Percentiles rank a stretch among this genome's conserved stretches.
Evolutionary conservation across 1,140 invertebrate genomes (phyloP).

Genomic region (Scaptomyza montana): DNA sequence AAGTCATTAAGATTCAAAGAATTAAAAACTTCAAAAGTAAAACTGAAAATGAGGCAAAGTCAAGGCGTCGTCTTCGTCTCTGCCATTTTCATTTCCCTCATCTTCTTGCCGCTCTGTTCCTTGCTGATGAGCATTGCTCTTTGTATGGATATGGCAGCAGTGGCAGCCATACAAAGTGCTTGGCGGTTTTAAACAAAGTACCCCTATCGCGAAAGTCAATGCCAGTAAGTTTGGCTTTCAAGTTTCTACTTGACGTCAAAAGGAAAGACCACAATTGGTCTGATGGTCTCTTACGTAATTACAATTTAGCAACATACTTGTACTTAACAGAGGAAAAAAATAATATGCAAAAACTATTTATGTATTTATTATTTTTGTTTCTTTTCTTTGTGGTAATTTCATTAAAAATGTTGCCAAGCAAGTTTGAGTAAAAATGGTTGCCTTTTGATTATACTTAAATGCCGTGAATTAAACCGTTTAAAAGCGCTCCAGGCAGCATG

Average conservation of each 20-base stretch:
- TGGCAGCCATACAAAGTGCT: slow-evolving; percentile 61
- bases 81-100: slow-evolving; percentile 8
- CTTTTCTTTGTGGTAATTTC: slow-evolving; percentile 61
- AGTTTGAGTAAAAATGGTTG: slow-evolving; percentile 70
- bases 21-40: slow-evolving; percentile 82
- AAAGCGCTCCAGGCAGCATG: slow-evolving; percentile 19
- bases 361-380: slow-evolving; percentile 14
- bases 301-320: slow-evolving; percentile 22
- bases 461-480: slow-evolving; percentile 32
- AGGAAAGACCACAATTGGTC: slow-evolving; percentile 73
- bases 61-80: slow-evolving; percentile 26
- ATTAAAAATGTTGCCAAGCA: slow-evolving; percentile 60
- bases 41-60: slow-evolving; percentile 66
- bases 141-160: slow-evolving; percentile 20
- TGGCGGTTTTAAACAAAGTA: slow-evolving; percentile 62
- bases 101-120: background rate
- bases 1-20: slow-evolving; percentile 83
- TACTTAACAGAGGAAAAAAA: slow-evolving; percentile 1
- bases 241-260: slow-evolving; percentile 60
- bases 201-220: slow-evolving; percentile 47
- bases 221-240: slow-evolving; percentile 52
- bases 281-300: slow-evolving; percentile 62
- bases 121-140: slow-evolving; percentile 11
- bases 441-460: slow-evolving; percentile 45
- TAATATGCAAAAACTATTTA: slow-evolving; percentile 17